Conservation (phyloP, 2,888 invertebrate species). For the Amiota minor region DNA sequence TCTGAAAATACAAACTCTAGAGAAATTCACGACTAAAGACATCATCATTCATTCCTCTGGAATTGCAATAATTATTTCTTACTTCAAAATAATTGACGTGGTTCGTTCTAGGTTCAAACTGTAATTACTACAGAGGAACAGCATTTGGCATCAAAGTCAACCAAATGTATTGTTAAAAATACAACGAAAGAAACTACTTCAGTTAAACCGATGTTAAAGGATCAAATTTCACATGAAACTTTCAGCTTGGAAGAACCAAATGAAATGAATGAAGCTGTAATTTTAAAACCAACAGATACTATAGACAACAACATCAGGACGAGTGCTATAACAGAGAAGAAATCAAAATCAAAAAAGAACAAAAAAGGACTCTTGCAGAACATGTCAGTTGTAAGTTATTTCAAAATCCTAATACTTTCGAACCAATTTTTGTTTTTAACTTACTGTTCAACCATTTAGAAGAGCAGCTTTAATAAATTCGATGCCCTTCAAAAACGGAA, state of each 20-base stretch:
- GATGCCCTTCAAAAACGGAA: constrained; percentile 81
- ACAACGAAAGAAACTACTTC: neutral
- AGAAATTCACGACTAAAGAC: too few relatives aligned
- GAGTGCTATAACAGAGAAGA: constrained; percentile 53
- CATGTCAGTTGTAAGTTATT: constrained; percentile 78
- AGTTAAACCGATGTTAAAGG: constrained; percentile 27
- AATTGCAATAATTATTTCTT: too few relatives aligned
- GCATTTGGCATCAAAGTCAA: constrained; percentile 47
- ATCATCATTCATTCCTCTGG: too few relatives aligned
- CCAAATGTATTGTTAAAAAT: constrained; percentile 33
- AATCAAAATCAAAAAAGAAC: constrained; percentile 79
- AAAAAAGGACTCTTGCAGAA: constrained; percentile 78
- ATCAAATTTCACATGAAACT: constrained; percentile 13
- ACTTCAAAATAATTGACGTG: neutral
- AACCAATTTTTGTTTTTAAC: neutral
- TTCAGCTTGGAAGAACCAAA: neutral
- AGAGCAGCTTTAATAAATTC: constrained; percentile 85
- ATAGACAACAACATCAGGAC: constrained; percentile 20
- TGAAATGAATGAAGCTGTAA: neutral
- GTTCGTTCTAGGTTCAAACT: constrained; percentile 35
- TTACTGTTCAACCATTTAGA: constrained; percentile 73
- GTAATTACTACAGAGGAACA: constrained; percentile 52
- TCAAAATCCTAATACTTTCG: constrained; percentile 46
- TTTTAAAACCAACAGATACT: constrained; percentile 33
- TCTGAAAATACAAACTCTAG: too few relatives aligned